phyloP scores from a whole-genome alignment of 2,888 invertebrate species.

The Nemoura dubitans region DNA sequence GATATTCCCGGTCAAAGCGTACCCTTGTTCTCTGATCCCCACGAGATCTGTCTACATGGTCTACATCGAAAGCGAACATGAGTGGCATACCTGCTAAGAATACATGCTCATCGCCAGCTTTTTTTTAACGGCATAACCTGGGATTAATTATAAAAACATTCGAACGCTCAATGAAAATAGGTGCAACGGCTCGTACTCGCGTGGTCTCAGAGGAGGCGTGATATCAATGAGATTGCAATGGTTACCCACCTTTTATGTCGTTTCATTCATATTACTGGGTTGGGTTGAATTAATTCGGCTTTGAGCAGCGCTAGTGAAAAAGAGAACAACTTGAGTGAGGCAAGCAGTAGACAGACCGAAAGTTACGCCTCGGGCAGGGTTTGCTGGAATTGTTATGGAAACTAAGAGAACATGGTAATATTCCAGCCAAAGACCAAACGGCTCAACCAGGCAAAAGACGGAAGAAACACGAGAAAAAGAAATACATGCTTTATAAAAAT shows the following conservation, averaged over 20 bases:
- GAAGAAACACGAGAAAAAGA: neutral
- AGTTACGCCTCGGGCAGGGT: neutral
- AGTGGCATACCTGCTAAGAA: too few relatives aligned
- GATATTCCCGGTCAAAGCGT: neutral
- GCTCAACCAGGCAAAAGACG: neutral
- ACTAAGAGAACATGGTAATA: slow-evolving; percentile 12
- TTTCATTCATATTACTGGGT: too few relatives aligned
- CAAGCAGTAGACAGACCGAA: neutral
- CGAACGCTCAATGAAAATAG: too few relatives aligned
- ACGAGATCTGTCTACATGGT: neutral
- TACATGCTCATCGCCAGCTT: too few relatives aligned
- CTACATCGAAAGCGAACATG: too few relatives aligned
- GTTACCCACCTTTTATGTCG: too few relatives aligned
- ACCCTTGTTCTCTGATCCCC: neutral
- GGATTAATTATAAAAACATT: too few relatives aligned
- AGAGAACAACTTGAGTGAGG: neutral
- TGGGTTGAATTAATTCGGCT: neutral
- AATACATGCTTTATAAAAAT: slow-evolving; percentile 12
- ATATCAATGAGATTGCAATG: too few relatives aligned
- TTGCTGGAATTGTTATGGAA: neutral
- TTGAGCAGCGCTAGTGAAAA: neutral
- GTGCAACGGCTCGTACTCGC: too few relatives aligned
- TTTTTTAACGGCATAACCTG: too few relatives aligned
- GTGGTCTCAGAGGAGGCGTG: too few relatives aligned
- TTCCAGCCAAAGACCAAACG: neutral